phyloP scores from a whole-genome alignment of 1,140 invertebrate genomes.

The Hypsibius dujardini region DNA sequence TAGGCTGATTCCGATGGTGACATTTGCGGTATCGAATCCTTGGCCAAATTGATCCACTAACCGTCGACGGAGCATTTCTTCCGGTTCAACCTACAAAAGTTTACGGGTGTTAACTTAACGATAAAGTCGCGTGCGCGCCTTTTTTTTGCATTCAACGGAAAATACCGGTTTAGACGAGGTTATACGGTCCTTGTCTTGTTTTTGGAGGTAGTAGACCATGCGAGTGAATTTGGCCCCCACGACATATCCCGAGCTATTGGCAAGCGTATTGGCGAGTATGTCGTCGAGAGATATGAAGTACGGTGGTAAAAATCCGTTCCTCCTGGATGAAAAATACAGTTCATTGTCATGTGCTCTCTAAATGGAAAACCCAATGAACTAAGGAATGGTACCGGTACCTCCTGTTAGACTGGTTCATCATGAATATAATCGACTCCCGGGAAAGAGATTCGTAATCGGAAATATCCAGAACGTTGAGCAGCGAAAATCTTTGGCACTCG shows the following conservation, averaged over 20 bases:
- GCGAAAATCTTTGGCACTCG: neutral
- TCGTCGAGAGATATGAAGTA: constrained; percentile 8
- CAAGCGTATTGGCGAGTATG: neutral
- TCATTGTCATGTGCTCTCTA: neutral
- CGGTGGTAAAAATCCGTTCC: neutral
- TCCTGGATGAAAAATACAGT: neutral
- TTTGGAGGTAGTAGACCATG: neutral
- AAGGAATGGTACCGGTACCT: no score
- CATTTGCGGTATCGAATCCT: neutral
- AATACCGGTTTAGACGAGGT: neutral
- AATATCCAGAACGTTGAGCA: neutral
- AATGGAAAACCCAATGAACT: neutral
- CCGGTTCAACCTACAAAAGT: constrained; percentile 4
- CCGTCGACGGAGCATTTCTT: neutral
- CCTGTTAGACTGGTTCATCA: neutral
- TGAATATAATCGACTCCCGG: neutral
- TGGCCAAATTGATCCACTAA: neutral
- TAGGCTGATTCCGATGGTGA: neutral
- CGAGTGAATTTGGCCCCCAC: neutral
- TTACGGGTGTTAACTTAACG: no score
- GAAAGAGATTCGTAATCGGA: neutral
- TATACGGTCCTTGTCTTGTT: neutral
- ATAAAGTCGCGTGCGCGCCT: neutral
- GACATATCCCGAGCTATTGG: neutral
- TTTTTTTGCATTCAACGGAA: neutral